A percentile compares a stretch with the other conserved stretches of the same genome.
These are phyloP conservation scores for Micrasema longulum DNA, from an alignment of 1,140 invertebrate genomes.

Conservation along the genomic window DNA sequence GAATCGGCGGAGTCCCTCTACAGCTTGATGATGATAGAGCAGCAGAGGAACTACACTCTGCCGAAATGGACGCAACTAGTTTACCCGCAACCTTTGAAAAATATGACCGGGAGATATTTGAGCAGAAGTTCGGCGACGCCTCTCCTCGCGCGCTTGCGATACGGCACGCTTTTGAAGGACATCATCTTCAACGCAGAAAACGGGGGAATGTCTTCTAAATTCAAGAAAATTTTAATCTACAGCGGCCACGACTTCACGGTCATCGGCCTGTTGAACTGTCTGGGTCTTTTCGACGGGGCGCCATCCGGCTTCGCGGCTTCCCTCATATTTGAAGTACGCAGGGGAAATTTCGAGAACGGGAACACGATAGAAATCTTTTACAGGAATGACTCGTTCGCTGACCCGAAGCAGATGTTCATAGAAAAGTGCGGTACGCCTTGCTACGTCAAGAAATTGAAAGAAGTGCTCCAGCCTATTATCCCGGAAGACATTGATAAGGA, in stretches of 20 bases:
- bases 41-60: constrained; percentile 36
- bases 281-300: constrained; percentile 33
- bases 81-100: constrained; percentile 44
- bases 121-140: constrained; percentile 4
- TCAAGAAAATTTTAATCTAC: constrained; percentile 31
- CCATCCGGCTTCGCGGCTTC: constrained; percentile 45
- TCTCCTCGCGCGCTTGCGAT: constrained; percentile 30
- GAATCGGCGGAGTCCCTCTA: constrained; percentile 40
- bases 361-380: constrained; percentile 41
- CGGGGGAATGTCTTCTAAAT: not conserved
- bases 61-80: constrained; percentile 49
- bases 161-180: constrained; percentile 42
- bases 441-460: constrained; percentile 19
- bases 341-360: not conserved
- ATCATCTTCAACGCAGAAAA: constrained; percentile 27
- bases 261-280: constrained; percentile 37
- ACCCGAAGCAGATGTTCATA: constrained; percentile 4
- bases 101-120: constrained; percentile 41
- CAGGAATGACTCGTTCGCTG: constrained; percentile 24
- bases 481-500: constrained; percentile 40
- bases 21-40: constrained; percentile 46
- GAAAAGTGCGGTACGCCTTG: constrained; percentile 38
- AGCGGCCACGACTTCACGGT: constrained; percentile 46
- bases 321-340: constrained; percentile 40
- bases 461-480: constrained; percentile 18